phyloP scores from a whole-genome alignment of 1,140 invertebrate species.

The Drosophila tsacasi region DNA sequence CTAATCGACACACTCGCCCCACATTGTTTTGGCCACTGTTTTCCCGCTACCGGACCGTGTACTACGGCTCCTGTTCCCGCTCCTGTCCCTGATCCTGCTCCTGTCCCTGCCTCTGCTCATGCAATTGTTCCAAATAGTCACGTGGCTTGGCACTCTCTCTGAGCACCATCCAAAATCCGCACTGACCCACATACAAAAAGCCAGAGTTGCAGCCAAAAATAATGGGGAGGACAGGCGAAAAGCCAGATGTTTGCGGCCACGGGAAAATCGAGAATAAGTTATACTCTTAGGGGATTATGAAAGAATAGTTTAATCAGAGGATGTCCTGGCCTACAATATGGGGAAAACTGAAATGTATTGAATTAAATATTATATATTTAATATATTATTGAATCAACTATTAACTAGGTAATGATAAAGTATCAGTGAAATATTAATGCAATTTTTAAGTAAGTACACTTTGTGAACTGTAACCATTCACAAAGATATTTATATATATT shows the following conservation, averaged over 20 bases:
- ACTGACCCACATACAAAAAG: constrained; percentile 72
- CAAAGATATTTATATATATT: neutral
- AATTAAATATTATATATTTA: neutral
- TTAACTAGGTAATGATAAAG: too few relatives aligned
- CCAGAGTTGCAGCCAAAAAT: constrained; percentile 52
- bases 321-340: neutral
- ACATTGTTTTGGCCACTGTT: constrained; percentile 46
- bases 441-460: neutral
- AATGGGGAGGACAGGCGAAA: constrained; percentile 35
- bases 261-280: constrained; percentile 2
- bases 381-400: neutral
- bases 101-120: constrained; percentile 25
- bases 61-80: neutral
- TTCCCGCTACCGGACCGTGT: constrained; percentile 5
- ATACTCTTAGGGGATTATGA: constrained; percentile 6
- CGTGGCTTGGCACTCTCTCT: constrained; percentile 59
- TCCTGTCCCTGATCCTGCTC: constrained; percentile 15
- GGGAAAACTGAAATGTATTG: neutral
- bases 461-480: neutral
- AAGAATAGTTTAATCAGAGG: neutral
- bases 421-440: neutral
- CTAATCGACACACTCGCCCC: constrained; percentile 69
- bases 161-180: constrained; percentile 54
- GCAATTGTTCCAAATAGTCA: constrained; percentile 73
- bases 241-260: constrained; percentile 18